Evolutionary conservation across 2,888 invertebrate genomes (phyloP), one percentile per base, ranked within the genome.

Genomic region (Harpalus rufipes): DNA sequence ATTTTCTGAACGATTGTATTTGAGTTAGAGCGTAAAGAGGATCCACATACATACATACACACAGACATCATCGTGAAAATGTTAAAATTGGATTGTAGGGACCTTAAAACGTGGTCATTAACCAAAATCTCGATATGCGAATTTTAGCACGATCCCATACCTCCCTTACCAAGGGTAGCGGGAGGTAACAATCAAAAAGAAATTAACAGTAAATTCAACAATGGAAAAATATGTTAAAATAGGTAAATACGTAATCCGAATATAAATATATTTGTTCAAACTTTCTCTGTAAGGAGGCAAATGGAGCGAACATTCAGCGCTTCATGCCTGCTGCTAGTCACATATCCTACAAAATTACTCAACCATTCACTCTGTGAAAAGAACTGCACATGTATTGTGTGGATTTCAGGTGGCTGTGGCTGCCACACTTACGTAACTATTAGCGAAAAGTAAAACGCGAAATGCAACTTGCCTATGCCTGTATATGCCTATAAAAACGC

Each of bases 341-440:
- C 58, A 79, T 61, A 79, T 79, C 79, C 79, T 79, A 79, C 25
- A 79, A 79, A 79, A 79, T 79, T 79, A 79, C 32, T 41, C 58
- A 61, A 79, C 59, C 79, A 79, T 79, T 59, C 72, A 74, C 44
- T 74, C 68, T 32, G 41, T 32, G 68, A 32, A 32, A 32, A 32
- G 32, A 68, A 16, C 68, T 68, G 8, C 14, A 32, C 68, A 14
- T 32, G 21, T 41, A 41, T 74, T 44, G 44, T 44, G n/a, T 0
- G 16, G 41, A 74, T 74, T 74, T 74, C 72, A 74, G 72, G 72
- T 74, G 72, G 72, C 68, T 68, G 68, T 39, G 3, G 25, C 32
- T 32, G 32, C 39, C 32, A 12, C 41, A 25, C 68, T 68, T 68
- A 68, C 68, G 68, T 68, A n/a, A 32, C 32, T 32, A 32, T 68